These are phyloP conservation scores for Atopsyche davidsoni DNA, from an alignment of 1,140 invertebrate genomes.

Conservation along the genomic window DNA sequence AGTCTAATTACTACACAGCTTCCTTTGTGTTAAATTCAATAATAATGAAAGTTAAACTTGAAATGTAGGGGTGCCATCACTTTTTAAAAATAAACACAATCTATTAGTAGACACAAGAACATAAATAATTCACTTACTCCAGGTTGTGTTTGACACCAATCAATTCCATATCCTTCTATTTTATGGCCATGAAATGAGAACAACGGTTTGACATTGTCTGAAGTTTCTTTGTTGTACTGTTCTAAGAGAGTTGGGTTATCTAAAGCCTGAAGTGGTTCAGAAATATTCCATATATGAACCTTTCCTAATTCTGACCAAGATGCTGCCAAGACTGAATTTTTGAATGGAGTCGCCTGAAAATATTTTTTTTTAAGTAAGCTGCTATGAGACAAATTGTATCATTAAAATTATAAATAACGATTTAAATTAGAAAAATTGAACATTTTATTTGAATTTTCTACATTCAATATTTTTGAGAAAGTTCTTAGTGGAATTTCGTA, in stretches of 20 bases:
- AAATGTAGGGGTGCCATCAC: no score
- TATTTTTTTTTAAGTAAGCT: background rate
- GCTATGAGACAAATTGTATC: background rate
- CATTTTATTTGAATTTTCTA: no score
- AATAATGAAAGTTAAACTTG: no score
- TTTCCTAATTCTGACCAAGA: slow-evolving; percentile 89
- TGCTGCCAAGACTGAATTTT: slow-evolving; percentile 64
- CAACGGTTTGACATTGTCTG: slow-evolving; percentile 60
- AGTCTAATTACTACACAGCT: no score
- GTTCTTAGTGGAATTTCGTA: no score
- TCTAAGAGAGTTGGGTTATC: slow-evolving; percentile 60
- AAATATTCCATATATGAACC: slow-evolving; percentile 89
- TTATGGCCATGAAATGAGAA: slow-evolving; percentile 88
- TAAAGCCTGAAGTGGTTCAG: slow-evolving; percentile 68
- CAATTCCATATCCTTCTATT: slow-evolving; percentile 89
- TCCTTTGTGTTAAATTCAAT: no score
- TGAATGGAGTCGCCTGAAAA: slow-evolving; percentile 48
- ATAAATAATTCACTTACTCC: slow-evolving; percentile 63
- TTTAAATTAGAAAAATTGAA: no score
- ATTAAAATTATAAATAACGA: slow-evolving; percentile 2
- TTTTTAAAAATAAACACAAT: no score
- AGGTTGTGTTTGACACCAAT: slow-evolving; percentile 77
- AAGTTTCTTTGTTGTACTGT: slow-evolving; percentile 56
- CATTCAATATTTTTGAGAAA: no score
- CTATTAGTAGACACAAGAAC: no score